phyloP scores from a whole-genome alignment of 2,113 vertebrate species.

The Melanerpes formicivorus region DNA sequence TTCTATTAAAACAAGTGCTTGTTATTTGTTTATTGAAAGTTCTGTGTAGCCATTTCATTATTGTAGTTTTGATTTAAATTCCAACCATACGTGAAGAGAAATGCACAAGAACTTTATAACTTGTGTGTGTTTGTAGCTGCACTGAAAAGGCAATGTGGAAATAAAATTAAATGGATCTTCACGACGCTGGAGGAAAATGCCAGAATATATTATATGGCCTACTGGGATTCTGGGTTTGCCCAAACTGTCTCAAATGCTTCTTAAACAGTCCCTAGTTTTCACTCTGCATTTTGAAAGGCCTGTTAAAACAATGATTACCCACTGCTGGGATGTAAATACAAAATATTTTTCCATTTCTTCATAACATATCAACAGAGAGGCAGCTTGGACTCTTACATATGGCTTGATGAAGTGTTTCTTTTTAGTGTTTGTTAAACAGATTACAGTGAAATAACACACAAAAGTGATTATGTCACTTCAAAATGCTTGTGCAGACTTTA shows the following conservation, averaged over 20 bases:
- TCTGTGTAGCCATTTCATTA: neutral
- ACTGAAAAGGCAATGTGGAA: neutral
- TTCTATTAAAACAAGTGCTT: neutral
- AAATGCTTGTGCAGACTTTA: neutral
- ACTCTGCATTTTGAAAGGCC: neutral
- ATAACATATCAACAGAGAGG: neutral
- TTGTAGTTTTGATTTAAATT: neutral
- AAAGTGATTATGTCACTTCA: neutral
- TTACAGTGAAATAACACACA: neutral
- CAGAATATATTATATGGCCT: neutral
- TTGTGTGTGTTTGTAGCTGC: neutral
- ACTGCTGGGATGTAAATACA: neutral
- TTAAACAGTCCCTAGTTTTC: neutral
- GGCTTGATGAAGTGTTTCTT: neutral
- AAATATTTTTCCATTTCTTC: neutral
- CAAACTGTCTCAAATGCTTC: neutral
- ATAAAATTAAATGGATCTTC: slow-evolving; percentile 19
- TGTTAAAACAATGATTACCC: neutral
- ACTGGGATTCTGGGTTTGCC: neutral
- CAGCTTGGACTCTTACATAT: neutral
- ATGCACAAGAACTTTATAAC: neutral
- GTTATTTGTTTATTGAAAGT: neutral
- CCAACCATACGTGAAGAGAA: neutral
- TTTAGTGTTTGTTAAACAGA: neutral
- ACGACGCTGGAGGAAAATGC: neutral